Conservation (phyloP, 2,888 invertebrate species). For the Rhingia campestris region DNA sequence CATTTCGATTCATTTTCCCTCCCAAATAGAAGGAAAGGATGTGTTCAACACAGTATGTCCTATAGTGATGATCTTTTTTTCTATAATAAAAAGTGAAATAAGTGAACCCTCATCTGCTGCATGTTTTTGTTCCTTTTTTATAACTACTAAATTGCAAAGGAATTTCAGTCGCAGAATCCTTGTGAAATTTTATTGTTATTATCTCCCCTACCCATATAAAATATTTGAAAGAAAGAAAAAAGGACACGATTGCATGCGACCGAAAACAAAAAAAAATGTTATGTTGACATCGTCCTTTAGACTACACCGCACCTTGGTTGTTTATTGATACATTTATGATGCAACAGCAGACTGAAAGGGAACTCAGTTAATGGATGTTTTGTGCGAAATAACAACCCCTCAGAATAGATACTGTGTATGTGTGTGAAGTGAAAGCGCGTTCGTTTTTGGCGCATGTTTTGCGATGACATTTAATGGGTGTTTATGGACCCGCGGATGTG, state of each 20-base stretch:
- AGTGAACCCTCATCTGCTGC: slow-evolving; percentile 9
- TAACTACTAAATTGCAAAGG: slow-evolving; percentile 59
- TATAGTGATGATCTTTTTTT: slow-evolving; percentile 41
- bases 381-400: slow-evolving; percentile 37
- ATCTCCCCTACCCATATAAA: slow-evolving; percentile 8
- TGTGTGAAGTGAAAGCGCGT: neutral
- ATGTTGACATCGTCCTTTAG: slow-evolving; percentile 63
- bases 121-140: slow-evolving; percentile 34
- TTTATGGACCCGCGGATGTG: slow-evolving; percentile 67
- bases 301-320: slow-evolving; percentile 63
- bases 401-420: neutral
- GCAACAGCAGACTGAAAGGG: slow-evolving; percentile 57
- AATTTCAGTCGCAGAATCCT: slow-evolving; percentile 50
- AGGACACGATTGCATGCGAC: slow-evolving; percentile 37
- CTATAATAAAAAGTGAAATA: slow-evolving; percentile 40
- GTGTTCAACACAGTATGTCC: neutral
- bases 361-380: slow-evolving; percentile 51
- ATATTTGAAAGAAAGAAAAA: neutral
- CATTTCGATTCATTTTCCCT: slow-evolving; percentile 45
- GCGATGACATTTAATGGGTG: slow-evolving; percentile 67
- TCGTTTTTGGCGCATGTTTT: slow-evolving; percentile 28
- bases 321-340: slow-evolving; percentile 73
- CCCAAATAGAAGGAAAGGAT: slow-evolving; percentile 29
- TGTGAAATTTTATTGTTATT: slow-evolving; percentile 68
- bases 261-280: slow-evolving; percentile 38